Conservation (phyloP, 1,140 invertebrate genomes). For the Papilio polytes region DNA sequence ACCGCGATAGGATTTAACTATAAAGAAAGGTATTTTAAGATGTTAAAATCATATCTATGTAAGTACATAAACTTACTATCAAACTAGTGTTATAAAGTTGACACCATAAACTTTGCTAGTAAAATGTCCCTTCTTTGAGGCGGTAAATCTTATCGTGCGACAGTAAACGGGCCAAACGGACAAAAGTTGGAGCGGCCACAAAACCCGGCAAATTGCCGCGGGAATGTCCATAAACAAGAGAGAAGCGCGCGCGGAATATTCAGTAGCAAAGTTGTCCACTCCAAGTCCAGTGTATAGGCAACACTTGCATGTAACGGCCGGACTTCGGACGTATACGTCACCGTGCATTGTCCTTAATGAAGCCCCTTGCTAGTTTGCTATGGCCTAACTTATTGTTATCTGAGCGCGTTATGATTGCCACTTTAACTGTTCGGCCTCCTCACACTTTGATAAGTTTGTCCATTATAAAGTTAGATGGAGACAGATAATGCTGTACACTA, state of each 20-base stretch:
- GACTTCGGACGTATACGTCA: slow-evolving; percentile 65
- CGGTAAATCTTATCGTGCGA: slow-evolving; percentile 60
- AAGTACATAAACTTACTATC: slow-evolving; percentile 18
- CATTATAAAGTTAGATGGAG: slow-evolving; percentile 62
- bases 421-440: slow-evolving; percentile 61
- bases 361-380: slow-evolving; percentile 65
- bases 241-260: slow-evolving; percentile 68
- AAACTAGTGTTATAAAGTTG: slow-evolving; percentile 49
- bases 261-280: slow-evolving; percentile 70
- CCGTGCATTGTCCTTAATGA: slow-evolving; percentile 74
- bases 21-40: neutral
- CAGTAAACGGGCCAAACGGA: slow-evolving; percentile 58
- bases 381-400: slow-evolving; percentile 68
- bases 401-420: slow-evolving; percentile 70
- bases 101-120: slow-evolving; percentile 48
- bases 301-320: slow-evolving; percentile 72
- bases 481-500: slow-evolving; percentile 39
- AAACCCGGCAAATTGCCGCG: slow-evolving; percentile 63
- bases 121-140: slow-evolving; percentile 46
- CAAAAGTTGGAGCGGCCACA: slow-evolving; percentile 65
- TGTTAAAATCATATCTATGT: neutral
- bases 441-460: slow-evolving; percentile 56
- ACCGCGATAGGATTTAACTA: neutral
- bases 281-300: slow-evolving; percentile 60
- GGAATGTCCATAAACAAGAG: slow-evolving; percentile 68